phyloP scores from a whole-genome alignment of 2,113 vertebrate species.

The Triplophysa tibetana region DNA sequence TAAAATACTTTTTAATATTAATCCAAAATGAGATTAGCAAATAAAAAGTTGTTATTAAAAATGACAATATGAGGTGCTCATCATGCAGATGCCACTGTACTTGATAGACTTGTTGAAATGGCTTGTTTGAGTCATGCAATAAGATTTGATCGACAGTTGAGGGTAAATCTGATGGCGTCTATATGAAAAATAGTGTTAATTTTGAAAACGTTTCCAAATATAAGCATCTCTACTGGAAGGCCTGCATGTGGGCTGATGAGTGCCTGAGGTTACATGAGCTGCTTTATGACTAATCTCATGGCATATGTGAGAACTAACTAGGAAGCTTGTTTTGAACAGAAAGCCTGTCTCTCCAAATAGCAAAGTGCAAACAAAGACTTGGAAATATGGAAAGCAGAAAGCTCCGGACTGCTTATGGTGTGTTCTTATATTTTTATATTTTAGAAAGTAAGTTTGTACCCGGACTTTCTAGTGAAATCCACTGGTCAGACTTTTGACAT shows the following conservation, averaged over 20 bases:
- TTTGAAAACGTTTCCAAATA: slow-evolving; percentile 17
- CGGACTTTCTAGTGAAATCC: neutral
- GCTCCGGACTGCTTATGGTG: neutral
- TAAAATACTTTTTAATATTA: no score
- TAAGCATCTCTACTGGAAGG: slow-evolving; percentile 1
- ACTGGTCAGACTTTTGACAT: neutral
- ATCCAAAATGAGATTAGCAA: no score
- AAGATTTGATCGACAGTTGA: neutral
- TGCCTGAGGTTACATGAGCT: slow-evolving; percentile 22
- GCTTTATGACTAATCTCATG: slow-evolving; percentile 31
- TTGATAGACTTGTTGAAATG: neutral
- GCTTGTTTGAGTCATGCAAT: neutral
- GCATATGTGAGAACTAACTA: neutral
- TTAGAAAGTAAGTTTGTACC: neutral
- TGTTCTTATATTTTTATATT: neutral
- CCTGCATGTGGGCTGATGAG: slow-evolving; percentile 32
- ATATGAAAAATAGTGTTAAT: slow-evolving; percentile 4
- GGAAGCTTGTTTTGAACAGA: slow-evolving; percentile 1
- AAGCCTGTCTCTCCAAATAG: neutral
- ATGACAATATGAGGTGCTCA: no score
- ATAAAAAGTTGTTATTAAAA: no score
- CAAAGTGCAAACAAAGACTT: neutral
- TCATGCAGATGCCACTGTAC: no score
- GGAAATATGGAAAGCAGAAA: neutral
- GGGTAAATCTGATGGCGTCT: neutral